Evolutionary conservation across 1,140 invertebrate genomes (phyloP), one percentile per base, ranked within the genome.

Genomic region (Dreissena rostriformis): DNA sequence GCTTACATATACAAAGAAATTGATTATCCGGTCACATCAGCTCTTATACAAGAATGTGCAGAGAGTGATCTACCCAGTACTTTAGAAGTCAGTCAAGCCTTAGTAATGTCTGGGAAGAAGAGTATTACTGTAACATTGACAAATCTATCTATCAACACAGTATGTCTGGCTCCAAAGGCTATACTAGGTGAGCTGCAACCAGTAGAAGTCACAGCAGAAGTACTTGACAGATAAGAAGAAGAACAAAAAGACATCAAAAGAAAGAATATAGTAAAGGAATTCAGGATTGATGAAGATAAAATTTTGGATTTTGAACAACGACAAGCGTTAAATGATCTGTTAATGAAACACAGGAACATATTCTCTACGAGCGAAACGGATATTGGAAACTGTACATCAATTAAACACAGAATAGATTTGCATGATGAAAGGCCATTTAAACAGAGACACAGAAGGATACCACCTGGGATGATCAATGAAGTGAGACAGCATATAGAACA

Each of bases 121-220:
- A n/a, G n/a, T n/a, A n/a, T 67, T 26, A 24, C 22, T 12, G 29
- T 72, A 22, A 28, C 70, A 72, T 15, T 72, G 14, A 29, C 70
- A 12, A 72, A 72, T 29, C 15, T 72, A 22, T 17, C 63, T 29
- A 72, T 39, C 10, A 72, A 26, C 15, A 72, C 71, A 51, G 72
- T 84, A 8, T 52, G 29, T 22, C 66, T 86, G 29, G 12, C 65
- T 26, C 82, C 73, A 15, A 71, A 52, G 22, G 24, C 17, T 29
- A 72, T 72, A 29, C 24, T 72, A 22, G 12, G 17, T 22, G 70
- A 72, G 70, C 28, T 74, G 19, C 72, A 74, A 26, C 72, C 72
- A n/a, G 72, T 74, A 7, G 26, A 14, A 52, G 52, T 74, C 14
- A 74, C 72, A 52, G 72, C 52, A 74, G 72, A 74, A 19, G 72